Conservation (phyloP, 2,113 vertebrate species). For the Cyanistes caeruleus region DNA sequence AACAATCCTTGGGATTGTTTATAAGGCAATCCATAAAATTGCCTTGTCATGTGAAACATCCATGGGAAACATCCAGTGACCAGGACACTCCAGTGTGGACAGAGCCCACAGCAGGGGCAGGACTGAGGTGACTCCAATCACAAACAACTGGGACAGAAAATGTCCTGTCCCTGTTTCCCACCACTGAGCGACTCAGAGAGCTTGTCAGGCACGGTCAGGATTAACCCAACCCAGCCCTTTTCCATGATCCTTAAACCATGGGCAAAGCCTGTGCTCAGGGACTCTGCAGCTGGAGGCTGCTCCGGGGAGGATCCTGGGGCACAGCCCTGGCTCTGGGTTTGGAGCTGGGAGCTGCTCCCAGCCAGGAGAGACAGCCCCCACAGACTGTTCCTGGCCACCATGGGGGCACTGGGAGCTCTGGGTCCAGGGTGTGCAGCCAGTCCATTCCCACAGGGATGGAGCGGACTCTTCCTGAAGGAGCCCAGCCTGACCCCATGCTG, state of each 20-base stretch:
- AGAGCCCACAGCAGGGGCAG: accelerated
- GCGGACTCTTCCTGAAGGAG: background rate
- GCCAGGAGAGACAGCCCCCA: background rate
- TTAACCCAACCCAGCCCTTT: background rate
- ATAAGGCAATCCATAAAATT: background rate
- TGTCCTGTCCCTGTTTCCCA: background rate
- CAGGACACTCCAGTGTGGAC: background rate
- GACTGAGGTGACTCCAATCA: background rate
- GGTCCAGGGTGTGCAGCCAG: background rate
- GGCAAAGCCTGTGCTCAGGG: background rate
- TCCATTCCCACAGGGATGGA: background rate
- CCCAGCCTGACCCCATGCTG: background rate
- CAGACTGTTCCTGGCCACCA: background rate
- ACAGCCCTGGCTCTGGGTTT: background rate
- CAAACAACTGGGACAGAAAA: background rate
- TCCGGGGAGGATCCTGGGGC: background rate
- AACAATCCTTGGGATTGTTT: background rate
- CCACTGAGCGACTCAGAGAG: background rate
- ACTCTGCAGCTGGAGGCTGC: background rate
- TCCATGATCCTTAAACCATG: accelerated
- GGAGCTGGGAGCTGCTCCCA: background rate
- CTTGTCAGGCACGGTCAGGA: accelerated
- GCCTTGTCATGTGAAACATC: background rate
- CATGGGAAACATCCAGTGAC: background rate
- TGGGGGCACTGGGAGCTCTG: background rate